phyloP scores from a whole-genome alignment of 2,113 vertebrate genomes.

The Prolemur simus region DNA sequence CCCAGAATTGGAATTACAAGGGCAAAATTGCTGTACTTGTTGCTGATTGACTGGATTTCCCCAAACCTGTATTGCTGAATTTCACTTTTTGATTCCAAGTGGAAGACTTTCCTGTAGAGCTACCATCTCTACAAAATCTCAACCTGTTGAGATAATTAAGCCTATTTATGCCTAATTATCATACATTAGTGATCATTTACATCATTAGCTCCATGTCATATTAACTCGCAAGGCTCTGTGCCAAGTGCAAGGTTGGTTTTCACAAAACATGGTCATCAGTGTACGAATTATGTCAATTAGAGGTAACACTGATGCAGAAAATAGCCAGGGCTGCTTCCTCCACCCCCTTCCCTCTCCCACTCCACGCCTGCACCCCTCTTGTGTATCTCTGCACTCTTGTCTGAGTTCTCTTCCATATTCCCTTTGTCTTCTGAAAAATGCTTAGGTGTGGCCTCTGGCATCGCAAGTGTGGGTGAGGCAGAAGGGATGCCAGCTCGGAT shows the following conservation, averaged over 20 bases:
- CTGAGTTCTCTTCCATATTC: not conserved
- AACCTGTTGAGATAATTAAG: not conserved
- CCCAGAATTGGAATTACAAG: not conserved
- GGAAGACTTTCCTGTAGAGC: not conserved
- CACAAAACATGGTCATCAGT: not conserved
- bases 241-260: not conserved
- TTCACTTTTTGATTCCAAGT: not conserved
- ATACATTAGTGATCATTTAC: not conserved
- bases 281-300: not conserved
- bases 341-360: not conserved
- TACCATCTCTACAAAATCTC: not conserved
- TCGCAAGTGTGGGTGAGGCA: not conserved
- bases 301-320: not conserved
- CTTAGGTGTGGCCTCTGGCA: not conserved
- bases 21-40: not conserved
- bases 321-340: not conserved
- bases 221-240: not conserved
- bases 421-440: not conserved
- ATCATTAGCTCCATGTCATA: not conserved
- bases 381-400: not conserved
- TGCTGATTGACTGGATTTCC: not conserved
- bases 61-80: not conserved
- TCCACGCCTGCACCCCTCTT: not conserved
- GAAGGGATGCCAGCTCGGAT: not conserved
- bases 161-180: not conserved